phyloP scores from a whole-genome alignment of 2,113 vertebrate species.

The Leptobrachium ailaonicum region DNA sequence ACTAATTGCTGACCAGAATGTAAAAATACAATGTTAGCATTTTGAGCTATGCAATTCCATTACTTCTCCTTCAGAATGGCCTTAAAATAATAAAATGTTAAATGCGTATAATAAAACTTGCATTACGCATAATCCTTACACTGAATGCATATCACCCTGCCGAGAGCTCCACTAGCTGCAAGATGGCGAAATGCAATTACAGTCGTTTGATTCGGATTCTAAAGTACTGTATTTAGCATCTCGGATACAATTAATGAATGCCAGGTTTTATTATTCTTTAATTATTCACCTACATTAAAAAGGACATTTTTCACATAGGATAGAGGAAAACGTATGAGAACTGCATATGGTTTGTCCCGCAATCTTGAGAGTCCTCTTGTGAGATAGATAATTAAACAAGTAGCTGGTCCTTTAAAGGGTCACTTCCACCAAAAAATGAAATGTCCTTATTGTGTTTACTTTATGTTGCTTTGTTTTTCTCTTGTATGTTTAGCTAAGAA shows the following conservation, averaged over 20 bases:
- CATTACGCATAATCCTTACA: conserved; percentile 28
- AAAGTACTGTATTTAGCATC: background rate
- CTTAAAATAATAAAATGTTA: conserved; percentile 40
- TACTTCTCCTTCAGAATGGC: conserved; percentile 26
- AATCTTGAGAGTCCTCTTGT: no score
- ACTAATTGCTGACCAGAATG: conserved; percentile 36
- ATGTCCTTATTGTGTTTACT: no score
- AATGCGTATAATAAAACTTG: conserved; percentile 34
- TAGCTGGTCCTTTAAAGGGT: no score
- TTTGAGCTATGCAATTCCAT: conserved; percentile 42
- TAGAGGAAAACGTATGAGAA: no score
- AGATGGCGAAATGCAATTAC: conserved; percentile 15
- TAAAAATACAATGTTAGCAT: conserved; percentile 44
- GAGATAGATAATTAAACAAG: no score
- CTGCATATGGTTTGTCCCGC: no score
- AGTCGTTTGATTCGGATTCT: conserved; percentile 9
- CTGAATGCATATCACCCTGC: conserved; percentile 11
- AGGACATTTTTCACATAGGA: background rate
- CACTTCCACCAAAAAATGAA: no score
- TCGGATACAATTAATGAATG: background rate
- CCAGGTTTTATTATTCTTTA: background rate
- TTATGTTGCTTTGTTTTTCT: no score
- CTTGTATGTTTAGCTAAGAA: no score
- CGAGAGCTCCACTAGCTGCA: background rate
- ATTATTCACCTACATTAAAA: background rate